Evolutionary conservation across 2,797 vertebrate genomes (phyloP), one percentile per base, ranked within the genome.

Genomic region (Characodon lateralis): DNA sequence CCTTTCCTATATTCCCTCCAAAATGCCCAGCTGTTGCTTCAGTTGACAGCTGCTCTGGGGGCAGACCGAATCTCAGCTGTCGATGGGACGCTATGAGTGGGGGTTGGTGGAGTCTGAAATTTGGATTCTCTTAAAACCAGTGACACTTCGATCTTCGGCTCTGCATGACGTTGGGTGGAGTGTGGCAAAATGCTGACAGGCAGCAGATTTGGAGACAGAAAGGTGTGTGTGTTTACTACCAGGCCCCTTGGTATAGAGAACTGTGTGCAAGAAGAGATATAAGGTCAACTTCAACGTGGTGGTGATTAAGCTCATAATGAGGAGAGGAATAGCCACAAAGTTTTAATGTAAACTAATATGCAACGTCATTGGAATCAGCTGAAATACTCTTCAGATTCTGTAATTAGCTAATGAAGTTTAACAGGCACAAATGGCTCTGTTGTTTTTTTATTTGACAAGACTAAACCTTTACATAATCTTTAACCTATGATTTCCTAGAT

Each of bases 51-150:
- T 95, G 94, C 92, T 87, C 78, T 39, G 69, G 80, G 73, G 72
- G 89, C 82, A 89, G 89, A 94, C 95, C 91, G 31, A 94, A 94
- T 95, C 93, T 94, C 94, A 94, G 94, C 94, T 95, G 94, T 94
- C 91, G 71, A 72, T 78, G 61, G 68, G 68, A 73, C 83, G 89
- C 74, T 77, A 83, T 72, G 77, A 14, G 31, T 26, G 83, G 85
- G 84, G 89, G 82, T 83, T 77, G 77, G 85, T 73, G 81, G 85
- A 85, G 83, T 90, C 85, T 18, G 35, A 76, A 83, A 79, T 73
- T 73, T 86, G 81, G 80, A 28, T 79, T 83, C 87, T 77, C 72
- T 80, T 80, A 72, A 80, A 85, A 46, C 79, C 86, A 76, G 66
- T 88, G 86, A 89, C 80, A 77, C 77, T 74, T 80, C 59, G 12